Percentiles rank a stretch among this genome's conserved stretches.
These are phyloP conservation scores for Trimorus sp. DNA, from an alignment of 2,888 invertebrate genomes.

Conservation along the genomic window DNA sequence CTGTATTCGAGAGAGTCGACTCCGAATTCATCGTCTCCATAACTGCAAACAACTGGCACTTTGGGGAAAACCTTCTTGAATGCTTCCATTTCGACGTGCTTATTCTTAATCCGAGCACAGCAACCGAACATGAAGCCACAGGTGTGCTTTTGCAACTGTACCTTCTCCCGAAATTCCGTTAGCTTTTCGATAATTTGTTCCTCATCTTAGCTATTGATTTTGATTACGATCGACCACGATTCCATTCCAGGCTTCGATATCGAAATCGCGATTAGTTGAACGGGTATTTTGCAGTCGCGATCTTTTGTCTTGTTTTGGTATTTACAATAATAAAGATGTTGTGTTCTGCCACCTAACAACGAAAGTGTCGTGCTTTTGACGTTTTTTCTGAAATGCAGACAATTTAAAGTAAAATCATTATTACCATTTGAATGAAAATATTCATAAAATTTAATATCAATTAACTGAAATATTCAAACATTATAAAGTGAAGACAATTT, in stretches of 20 bases:
- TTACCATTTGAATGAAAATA: too few species aligned
- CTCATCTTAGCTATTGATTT: constrained; percentile 64
- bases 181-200: constrained; percentile 70
- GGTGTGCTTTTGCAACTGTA: constrained; percentile 74
- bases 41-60: constrained; percentile 75
- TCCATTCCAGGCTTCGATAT: constrained; percentile 73
- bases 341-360: constrained; percentile 71
- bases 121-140: constrained; percentile 78
- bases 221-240: constrained; percentile 76
- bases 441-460: too few species aligned
- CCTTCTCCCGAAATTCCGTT: constrained; percentile 66
- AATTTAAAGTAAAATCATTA: too few species aligned
- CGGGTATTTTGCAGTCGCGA: constrained; percentile 43
- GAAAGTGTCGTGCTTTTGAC: constrained; percentile 24
- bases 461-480: too few species aligned
- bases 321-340: constrained; percentile 69
- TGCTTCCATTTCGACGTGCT: constrained; percentile 73
- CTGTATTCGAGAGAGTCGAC: constrained; percentile 68
- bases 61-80: constrained; percentile 77
- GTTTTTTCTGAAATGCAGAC: too few species aligned
- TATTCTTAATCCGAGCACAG: constrained; percentile 71
- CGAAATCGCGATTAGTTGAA: constrained; percentile 69
- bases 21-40: constrained; percentile 78
- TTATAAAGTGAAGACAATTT: too few species aligned
- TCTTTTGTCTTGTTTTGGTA: constrained; percentile 18